A percentile compares a stretch with the other conserved stretches of the same genome.
phyloP scores from a whole-genome alignment of 35 echinoderm and acorn worm species.

The Apostichopus californicus region DNA sequence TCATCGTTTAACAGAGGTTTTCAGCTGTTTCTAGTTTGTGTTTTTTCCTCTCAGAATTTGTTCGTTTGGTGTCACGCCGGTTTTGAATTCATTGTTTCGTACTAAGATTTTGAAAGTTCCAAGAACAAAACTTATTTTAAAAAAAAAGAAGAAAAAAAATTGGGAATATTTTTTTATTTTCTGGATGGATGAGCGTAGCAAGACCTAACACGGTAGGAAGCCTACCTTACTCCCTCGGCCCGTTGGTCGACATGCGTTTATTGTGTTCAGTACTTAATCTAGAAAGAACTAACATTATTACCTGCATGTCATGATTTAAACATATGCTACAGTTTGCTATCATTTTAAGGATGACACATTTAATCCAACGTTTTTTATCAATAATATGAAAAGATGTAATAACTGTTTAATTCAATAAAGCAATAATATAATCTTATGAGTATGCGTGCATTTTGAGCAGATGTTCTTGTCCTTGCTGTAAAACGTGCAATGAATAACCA shows the following conservation, averaged over 20 bases:
- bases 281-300: neutral
- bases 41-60: neutral
- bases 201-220: neutral
- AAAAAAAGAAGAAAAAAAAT: no score
- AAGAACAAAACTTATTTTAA: no score
- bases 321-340: neutral
- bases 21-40: no score
- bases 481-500: slow-evolving; percentile 22
- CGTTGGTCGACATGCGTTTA: no score
- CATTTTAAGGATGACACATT: neutral
- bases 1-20: neutral
- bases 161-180: neutral
- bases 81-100: neutral
- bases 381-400: slow-evolving; percentile 37
- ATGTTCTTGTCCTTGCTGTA: slow-evolving; percentile 19
- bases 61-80: neutral
- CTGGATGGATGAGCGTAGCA: neutral
- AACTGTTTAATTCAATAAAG: slow-evolving; percentile 37
- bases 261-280: slow-evolving; percentile 25
- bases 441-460: slow-evolving; percentile 26
- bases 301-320: slow-evolving; percentile 9
- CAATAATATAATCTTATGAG: slow-evolving; percentile 45
- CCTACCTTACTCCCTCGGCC: neutral
- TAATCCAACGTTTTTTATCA: slow-evolving; percentile 14
- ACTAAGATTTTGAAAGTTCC: no score